Evolutionary conservation across 2,888 invertebrate genomes (phyloP), one percentile per base, ranked within the genome.

Genomic region (Brachycybe producta): DNA sequence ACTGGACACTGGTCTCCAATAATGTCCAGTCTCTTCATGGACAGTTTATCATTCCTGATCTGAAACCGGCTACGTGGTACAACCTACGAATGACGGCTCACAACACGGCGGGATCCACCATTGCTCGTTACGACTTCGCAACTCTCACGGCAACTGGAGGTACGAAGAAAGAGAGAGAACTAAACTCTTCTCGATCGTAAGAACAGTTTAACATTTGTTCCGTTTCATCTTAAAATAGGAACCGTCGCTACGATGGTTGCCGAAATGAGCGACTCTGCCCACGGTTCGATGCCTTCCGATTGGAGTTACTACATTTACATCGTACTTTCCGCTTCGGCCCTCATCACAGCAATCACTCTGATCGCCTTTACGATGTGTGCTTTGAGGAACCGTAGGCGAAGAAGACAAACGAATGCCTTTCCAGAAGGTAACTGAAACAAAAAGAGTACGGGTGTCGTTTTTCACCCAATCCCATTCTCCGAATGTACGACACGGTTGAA

Each of bases 11-110:
- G 71, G 87, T 90, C 48, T 87, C 88, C 8, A 90, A 90, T 66
- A 87, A 87, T 65, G 87, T 90, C 1, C 87, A 88, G 68, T 84
- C 87, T 8, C 84, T 83, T 52, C 85, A 86, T 56, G 88, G 88
- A 68, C 54, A 48, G 32, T 90, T 88, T 63, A 84, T 87, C 15
- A 84, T 90, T 7, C 73, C 87, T 67, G 91, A 92, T 65, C 72
- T 94, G 60, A 88, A 87, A 62, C 88, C 94, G 0, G 92, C 90
- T 19, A 86, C 83, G 13, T 90, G 92, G 88, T 94, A 94, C 65
- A 82, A 85, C 61, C 74, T 94, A 56, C 76, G 86, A 55, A 87
- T 92, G 35, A 90, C 88, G 1, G 71, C 72, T 5, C 67, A 70
- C 60, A 94, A 92, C 68, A 92, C 91, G 61, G 94, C 94, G 54